These are phyloP conservation scores for Drosophila villosipedis DNA, from an alignment of 2,888 invertebrate species.

Conservation along the genomic window DNA sequence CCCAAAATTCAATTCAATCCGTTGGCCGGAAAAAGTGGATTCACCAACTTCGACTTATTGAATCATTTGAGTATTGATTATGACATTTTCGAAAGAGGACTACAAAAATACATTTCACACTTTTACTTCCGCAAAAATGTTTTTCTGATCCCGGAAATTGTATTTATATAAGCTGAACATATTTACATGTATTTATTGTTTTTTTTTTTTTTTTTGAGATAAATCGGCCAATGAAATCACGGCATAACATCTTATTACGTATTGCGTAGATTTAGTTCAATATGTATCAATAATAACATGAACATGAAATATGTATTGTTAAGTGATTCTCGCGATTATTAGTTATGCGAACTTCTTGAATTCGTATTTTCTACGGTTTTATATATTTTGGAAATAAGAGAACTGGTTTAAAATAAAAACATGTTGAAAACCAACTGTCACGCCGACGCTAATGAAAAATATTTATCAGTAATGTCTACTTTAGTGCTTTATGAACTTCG, in stretches of 20 bases:
- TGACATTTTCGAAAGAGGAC: background rate
- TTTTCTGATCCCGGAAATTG: background rate
- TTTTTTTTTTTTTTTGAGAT: background rate
- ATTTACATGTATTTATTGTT: background rate
- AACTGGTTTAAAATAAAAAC: constrained; percentile 38
- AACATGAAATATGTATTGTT: background rate
- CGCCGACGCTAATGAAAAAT: background rate
- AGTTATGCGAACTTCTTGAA: background rate
- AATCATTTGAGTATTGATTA: background rate
- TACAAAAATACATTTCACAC: background rate
- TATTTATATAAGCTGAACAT: background rate
- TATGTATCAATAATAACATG: background rate
- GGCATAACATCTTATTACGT: background rate
- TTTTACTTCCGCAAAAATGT: background rate
- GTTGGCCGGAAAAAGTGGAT: background rate
- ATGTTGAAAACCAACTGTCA: background rate
- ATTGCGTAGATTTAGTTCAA: background rate
- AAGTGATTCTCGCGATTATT: background rate
- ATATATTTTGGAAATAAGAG: background rate
- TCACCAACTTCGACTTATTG: background rate
- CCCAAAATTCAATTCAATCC: background rate
- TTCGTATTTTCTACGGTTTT: background rate
- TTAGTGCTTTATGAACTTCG: background rate
- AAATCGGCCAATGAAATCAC: background rate
- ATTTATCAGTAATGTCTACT: background rate